These are phyloP conservation scores for Cyprinodon diabolis DNA, from an alignment of 2,797 vertebrate genomes.

Conservation along the genomic window DNA sequence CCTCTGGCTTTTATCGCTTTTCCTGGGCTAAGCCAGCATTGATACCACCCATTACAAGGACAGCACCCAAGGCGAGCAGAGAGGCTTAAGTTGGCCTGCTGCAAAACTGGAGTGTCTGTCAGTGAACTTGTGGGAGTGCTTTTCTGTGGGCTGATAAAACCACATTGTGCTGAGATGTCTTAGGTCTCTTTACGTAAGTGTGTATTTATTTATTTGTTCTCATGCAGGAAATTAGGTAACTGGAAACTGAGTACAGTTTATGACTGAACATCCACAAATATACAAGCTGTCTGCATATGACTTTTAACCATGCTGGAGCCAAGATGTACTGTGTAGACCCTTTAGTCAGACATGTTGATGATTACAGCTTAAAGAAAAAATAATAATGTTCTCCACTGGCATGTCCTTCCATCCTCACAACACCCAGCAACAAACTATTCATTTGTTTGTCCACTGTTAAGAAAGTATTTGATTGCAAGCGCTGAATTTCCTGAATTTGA, in stretches of 20 bases:
- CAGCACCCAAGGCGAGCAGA: conserved; percentile 75
- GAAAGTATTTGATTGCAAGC: conserved; percentile 46
- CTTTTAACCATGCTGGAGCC: conserved; percentile 66
- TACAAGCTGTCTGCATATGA: conserved; percentile 75
- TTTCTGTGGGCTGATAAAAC: conserved; percentile 34
- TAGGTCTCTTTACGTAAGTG: conserved; percentile 70
- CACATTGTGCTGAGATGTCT: conserved; percentile 41
- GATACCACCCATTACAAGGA: conserved; percentile 82
- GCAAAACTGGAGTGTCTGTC: conserved; percentile 58
- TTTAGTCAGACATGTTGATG: conserved; percentile 65
- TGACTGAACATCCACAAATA: conserved; percentile 81
- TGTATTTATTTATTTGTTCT: conserved; percentile 79
- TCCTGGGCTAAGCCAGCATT: conserved; percentile 64
- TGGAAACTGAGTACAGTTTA: conserved; percentile 75
- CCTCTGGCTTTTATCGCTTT: conserved; percentile 78
- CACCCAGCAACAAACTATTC: conserved; percentile 64
- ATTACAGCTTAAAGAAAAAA: conserved; percentile 64
- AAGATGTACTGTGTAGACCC: conserved; percentile 60
- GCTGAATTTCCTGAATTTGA: conserved; percentile 66
- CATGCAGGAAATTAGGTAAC: conserved; percentile 82
- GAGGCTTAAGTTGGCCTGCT: conserved; percentile 72
- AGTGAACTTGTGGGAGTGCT: conserved; percentile 34
- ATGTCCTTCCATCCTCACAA: conserved; percentile 61
- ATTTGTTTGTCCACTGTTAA: conserved; percentile 62
- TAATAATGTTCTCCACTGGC: conserved; percentile 64